phyloP scores from a whole-genome alignment of 2,888 invertebrate genomes.

The Campoplex capitator region DNA sequence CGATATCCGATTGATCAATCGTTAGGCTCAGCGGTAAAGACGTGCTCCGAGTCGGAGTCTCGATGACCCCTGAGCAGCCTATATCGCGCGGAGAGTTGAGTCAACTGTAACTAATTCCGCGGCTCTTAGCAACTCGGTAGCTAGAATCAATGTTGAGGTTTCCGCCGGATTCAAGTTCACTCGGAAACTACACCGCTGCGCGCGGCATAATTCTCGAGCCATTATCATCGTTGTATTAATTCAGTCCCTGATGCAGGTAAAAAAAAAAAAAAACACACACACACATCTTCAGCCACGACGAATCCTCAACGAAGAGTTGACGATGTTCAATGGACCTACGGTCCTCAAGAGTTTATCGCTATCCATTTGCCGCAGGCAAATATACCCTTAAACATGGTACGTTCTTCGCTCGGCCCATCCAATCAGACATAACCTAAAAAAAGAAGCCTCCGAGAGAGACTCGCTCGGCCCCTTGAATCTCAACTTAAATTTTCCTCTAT shows the following conservation, averaged over 20 bases:
- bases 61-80: background rate
- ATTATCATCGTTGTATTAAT: background rate
- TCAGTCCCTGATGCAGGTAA: background rate
- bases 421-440: slow-evolving; percentile 7
- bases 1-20: background rate
- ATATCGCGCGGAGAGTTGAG: background rate
- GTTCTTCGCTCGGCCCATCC: background rate
- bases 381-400: background rate
- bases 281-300: background rate
- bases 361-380: slow-evolving; percentile 17
- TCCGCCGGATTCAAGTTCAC: background rate
- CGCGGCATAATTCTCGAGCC: background rate
- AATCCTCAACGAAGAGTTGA: background rate
- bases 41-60: background rate
- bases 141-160: background rate
- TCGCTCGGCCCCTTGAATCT: slow-evolving; percentile 26
- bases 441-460: slow-evolving; percentile 13
- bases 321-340: background rate
- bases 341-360: background rate
- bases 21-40: slow-evolving; percentile 1
- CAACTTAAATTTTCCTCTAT: slow-evolving; percentile 30
- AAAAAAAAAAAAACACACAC: too few relatives aligned
- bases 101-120: background rate
- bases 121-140: background rate
- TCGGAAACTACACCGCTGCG: background rate